Evolutionary conservation across 2,797 vertebrate species (phyloP).

Genomic region (Amblyopsis hoosieri): DNA sequence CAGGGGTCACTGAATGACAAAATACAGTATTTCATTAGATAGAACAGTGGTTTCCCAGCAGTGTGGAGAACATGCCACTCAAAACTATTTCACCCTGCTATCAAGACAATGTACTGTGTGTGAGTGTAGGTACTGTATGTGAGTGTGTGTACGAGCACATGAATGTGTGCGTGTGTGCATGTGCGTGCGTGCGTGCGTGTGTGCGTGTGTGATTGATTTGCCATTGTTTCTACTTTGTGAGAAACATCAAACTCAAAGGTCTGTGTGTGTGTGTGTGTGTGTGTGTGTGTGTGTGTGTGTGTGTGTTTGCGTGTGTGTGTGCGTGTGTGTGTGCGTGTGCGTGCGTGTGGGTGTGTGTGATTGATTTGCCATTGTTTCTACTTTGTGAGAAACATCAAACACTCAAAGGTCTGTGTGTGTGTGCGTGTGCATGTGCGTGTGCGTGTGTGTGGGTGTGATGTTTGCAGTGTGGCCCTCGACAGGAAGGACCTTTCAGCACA

Average conservation of each 20-base stretch:
- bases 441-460: conserved; percentile 6
- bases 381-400: too few relatives aligned
- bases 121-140: conserved; percentile 1
- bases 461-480: conserved; percentile 8
- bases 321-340: neutral
- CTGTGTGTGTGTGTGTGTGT: conserved; percentile 9
- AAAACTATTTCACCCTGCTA: too few relatives aligned
- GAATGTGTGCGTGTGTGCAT: neutral
- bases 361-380: too few relatives aligned
- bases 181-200: neutral
- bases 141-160: neutral
- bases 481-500: conserved; percentile 22
- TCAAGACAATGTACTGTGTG: neutral
- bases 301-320: neutral
- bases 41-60: too few relatives aligned
- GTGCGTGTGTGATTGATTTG: neutral
- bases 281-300: neutral
- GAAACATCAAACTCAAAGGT: neutral
- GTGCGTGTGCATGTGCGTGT: neutral
- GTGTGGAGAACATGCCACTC: too few relatives aligned
- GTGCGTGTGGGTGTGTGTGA: neutral
- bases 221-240: too few relatives aligned
- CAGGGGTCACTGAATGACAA: too few relatives aligned
- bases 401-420: neutral
- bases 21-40: too few relatives aligned